Base-by-base conservation (phyloP, 2,888 invertebrate genomes). In the Lepidocyrtoides sp. region DNA sequence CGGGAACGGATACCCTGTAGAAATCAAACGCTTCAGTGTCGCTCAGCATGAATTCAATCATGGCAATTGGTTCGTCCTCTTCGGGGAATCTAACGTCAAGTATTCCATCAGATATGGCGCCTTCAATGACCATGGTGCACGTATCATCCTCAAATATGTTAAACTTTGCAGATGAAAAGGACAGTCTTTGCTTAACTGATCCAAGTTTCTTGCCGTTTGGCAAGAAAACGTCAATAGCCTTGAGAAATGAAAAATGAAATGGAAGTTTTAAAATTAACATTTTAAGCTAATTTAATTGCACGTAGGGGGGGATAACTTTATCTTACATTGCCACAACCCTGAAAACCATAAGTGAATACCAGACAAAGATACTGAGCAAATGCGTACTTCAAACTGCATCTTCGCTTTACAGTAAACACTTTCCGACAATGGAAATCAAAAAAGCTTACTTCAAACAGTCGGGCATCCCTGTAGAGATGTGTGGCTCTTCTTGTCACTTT, bases 261-360 rank as follows among this genome's bases (percentile, higher is more conserved):
- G 26, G 7, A 17, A 12, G 23, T 57, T 60, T 77, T 4, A 2
- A 44, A 17, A 36, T 54, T n/a, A 26, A 26, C 10, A 66, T 44
- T n/a, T 36, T 32, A 17, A 20, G 54, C 29, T 12, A 63, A 12
- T 26, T 63, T 32, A n/a, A 57, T 32, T 54, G 36, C 23, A n/a
- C n/a, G n/a, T n/a, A n/a, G n/a, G n/a, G 60, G 12, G 12, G 23
- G 23, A 29, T 32, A n/a, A 32, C 1, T 14, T 82, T 1, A 17
- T 44, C 69, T 63, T 66, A 89, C 91, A 75, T 91, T 91, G 29
- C 91, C 91, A 54, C 91, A 91, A n/a, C 89, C 89, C 23, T 79
- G 36, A 54, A 89, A 91, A 1, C 91, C 91, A 60, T 20, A 89
- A 5, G 81, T 89, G 54, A 84, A 91, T 12, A 79, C 48, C 12